These are phyloP conservation scores for Gari tellinella DNA, from an alignment of 2,888 invertebrate species.

Conservation along the genomic window DNA sequence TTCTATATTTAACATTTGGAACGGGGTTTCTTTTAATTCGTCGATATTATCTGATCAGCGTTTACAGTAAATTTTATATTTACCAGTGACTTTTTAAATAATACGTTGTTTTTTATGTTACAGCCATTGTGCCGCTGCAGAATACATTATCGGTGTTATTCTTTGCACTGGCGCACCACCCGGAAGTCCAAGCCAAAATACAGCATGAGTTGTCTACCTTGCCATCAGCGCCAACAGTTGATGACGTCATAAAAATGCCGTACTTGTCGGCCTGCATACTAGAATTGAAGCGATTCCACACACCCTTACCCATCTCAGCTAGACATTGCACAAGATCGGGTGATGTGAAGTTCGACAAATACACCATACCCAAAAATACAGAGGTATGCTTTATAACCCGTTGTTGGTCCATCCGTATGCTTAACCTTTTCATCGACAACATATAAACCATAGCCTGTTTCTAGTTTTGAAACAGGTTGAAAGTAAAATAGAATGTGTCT, in stretches of 20 bases:
- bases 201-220: slow-evolving; percentile 66
- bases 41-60: no score
- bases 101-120: slow-evolving; percentile 31
- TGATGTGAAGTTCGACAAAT: slow-evolving; percentile 59
- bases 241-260: slow-evolving; percentile 61
- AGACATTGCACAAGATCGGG: slow-evolving; percentile 70
- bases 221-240: slow-evolving; percentile 56
- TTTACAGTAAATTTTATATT: no score
- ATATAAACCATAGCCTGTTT: no score
- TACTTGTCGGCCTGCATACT: slow-evolving; percentile 69
- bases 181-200: slow-evolving; percentile 68
- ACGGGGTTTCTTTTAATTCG: no score
- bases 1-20: no score
- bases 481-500: no score
- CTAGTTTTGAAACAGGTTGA: no score
- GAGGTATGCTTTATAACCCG: slow-evolving; percentile 45
- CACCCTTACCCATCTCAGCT: slow-evolving; percentile 72
- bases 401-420: no score
- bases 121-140: slow-evolving; percentile 65
- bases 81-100: no score
- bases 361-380: slow-evolving; percentile 62
- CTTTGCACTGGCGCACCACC: slow-evolving; percentile 67
- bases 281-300: slow-evolving; percentile 70
- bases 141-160: slow-evolving; percentile 62
- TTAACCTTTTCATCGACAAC: no score